Conservation (phyloP, 2,888 invertebrate genomes). For the Mayetiola destructor region DNA sequence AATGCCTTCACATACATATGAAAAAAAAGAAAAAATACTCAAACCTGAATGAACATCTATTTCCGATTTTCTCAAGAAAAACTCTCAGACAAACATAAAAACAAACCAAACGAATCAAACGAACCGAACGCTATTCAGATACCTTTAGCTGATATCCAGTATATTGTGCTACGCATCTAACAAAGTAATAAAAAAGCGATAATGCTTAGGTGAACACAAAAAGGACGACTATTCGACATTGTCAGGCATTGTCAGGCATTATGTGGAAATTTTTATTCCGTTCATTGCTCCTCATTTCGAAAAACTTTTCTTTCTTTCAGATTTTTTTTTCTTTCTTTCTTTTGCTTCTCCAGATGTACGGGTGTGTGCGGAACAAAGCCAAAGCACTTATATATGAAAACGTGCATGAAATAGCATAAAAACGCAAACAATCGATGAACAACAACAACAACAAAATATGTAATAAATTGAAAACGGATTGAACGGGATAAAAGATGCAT, state of each 20-base stretch:
- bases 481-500: background rate
- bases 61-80: background rate
- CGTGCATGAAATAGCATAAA: too few relatives aligned
- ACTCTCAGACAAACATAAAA: background rate
- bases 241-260: background rate
- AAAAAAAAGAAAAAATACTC: background rate
- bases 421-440: too few relatives aligned
- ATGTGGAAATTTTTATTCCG: too few relatives aligned
- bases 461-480: background rate
- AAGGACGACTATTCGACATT: background rate
- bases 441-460: background rate
- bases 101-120: too few relatives aligned
- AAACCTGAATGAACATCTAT: background rate
- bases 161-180: background rate
- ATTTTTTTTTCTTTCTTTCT: too few relatives aligned
- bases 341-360: too few relatives aligned
- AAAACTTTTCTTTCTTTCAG: too few relatives aligned
- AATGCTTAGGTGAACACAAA: constrained; percentile 10
- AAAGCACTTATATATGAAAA: background rate
- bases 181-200: background rate
- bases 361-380: too few relatives aligned
- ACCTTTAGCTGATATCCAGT: background rate
- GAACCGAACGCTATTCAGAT: too few relatives aligned
- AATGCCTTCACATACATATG: too few relatives aligned
- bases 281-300: background rate